Base-by-base conservation (phyloP, 2,888 invertebrate genomes). In the Sylvicola cinctus region DNA sequence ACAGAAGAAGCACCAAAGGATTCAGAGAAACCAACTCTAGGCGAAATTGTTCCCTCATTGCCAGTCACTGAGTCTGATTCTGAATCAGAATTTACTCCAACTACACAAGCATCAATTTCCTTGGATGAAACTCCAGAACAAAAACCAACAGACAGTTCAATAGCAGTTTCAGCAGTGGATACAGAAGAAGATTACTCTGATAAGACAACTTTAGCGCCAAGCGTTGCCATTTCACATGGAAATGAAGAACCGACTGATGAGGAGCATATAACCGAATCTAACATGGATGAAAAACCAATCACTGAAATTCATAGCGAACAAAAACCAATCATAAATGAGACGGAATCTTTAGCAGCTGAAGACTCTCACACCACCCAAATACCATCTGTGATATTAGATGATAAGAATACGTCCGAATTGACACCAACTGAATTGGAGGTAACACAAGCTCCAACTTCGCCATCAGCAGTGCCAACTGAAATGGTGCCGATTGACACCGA, bases 391-490 rank as follows among this genome's bases (percentile, higher is more conserved):
- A 12, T n/a, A n/a, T 4, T 29, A 3, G 13, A 16, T n/a, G 14
- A 29, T 13, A 30, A 34, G 27, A 14, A 31, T 31, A 11, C 11
- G 11, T 7, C 31, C 11, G 16, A 17, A 11, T 31, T 15, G 16
- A 15, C 8, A 33, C 16, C 30, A 33, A 28, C 13, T 33, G 23
- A 28, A 30, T 20, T n/a, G 13, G 25, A 29, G 26, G 30, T 26
- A 10, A 17, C 5, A 27, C 36, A 13, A 31, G 20, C 32, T 32
- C 36, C 44, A 29, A 44, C 40, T 39, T 35, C 38, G n/a, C 40
- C 42, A 34, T 41, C 45, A 20, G 38, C 37, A 29, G 38, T 35
- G 36, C 28, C 35, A 3, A 36, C 39, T 38, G 40, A 39, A 40
- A 31, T 38, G 13, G 33, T 38, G 26, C 38, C 41, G 36, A 39